Evolutionary conservation across 2,113 vertebrate species (phyloP).

Genomic region (Cyphomyrus plagiostoma): DNA sequence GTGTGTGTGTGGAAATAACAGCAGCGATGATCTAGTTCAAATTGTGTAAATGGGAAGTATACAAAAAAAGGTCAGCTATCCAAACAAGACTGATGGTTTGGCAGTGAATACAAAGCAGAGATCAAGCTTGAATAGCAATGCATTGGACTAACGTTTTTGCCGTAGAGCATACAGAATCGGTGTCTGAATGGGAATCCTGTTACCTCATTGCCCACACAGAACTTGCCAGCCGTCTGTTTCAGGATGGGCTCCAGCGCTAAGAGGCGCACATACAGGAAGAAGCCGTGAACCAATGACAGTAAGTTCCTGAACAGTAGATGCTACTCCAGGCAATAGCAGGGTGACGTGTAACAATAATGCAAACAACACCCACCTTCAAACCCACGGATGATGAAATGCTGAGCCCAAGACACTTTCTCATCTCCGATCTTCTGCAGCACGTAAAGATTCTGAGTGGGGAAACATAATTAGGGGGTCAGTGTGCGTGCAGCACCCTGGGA

Average conservation of each 20-base stretch:
- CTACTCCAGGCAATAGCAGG: neutral
- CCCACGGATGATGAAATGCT: constrained; percentile 71
- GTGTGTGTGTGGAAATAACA: neutral
- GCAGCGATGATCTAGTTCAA: neutral
- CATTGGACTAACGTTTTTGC: neutral
- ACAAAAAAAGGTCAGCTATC: neutral
- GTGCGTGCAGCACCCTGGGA: neutral
- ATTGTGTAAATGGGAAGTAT: neutral
- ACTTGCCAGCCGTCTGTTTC: constrained; percentile 72
- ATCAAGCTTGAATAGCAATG: neutral
- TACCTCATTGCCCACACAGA: constrained; percentile 87
- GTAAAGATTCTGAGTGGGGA: constrained; percentile 67
- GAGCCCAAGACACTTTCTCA: constrained; percentile 78
- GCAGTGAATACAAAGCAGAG: neutral
- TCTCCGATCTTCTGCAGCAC: constrained; percentile 72
- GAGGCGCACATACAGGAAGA: neutral
- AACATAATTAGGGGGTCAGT: neutral
- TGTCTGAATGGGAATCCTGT: constrained; percentile 19
- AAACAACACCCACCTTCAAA: constrained; percentile 68
- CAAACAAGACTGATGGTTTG: neutral
- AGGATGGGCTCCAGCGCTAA: constrained; percentile 82
- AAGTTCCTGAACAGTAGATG: neutral
- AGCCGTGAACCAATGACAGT: neutral
- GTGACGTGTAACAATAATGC: no score
- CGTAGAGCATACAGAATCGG: neutral